Evolutionary conservation across 2,113 vertebrate genomes (phyloP).

Genomic region (Phyllostomus discolor): DNA sequence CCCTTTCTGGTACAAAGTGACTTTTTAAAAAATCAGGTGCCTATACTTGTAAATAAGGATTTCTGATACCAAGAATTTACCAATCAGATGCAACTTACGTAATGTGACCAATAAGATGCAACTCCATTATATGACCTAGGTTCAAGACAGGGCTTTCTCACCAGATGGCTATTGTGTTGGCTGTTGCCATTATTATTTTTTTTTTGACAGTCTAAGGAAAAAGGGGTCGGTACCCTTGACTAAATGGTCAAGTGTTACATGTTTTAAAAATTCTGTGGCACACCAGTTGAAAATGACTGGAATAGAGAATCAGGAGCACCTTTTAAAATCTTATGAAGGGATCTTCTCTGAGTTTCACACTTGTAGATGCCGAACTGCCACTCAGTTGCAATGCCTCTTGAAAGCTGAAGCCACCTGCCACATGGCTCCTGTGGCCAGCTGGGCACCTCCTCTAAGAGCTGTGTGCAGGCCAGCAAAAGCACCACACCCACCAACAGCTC

Average conservation of each 20-base stretch:
- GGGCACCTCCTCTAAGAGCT: constrained; percentile 79
- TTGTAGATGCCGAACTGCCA: background rate
- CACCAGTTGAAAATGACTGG: background rate
- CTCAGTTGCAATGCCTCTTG: background rate
- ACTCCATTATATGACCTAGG: background rate
- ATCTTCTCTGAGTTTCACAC: background rate
- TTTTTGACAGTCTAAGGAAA: no score
- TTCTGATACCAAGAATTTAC: background rate
- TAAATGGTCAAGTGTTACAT: no score
- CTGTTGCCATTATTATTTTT: background rate
- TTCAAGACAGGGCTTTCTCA: background rate
- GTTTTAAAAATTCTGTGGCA: no score
- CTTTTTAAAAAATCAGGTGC: background rate
- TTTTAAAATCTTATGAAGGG: background rate
- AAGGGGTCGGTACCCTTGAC: no score
- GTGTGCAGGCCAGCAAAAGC: constrained; percentile 71
- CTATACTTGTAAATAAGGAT: no score
- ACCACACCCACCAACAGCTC: constrained; percentile 78
- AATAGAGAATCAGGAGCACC: background rate
- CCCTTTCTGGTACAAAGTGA: background rate
- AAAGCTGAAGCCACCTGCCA: background rate
- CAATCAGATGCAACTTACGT: background rate
- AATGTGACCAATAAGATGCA: background rate
- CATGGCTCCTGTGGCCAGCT: constrained; percentile 48
- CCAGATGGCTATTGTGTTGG: background rate